Evolutionary conservation across 1,140 invertebrate genomes (phyloP).

Genomic region (Drosophila bifasciata): DNA sequence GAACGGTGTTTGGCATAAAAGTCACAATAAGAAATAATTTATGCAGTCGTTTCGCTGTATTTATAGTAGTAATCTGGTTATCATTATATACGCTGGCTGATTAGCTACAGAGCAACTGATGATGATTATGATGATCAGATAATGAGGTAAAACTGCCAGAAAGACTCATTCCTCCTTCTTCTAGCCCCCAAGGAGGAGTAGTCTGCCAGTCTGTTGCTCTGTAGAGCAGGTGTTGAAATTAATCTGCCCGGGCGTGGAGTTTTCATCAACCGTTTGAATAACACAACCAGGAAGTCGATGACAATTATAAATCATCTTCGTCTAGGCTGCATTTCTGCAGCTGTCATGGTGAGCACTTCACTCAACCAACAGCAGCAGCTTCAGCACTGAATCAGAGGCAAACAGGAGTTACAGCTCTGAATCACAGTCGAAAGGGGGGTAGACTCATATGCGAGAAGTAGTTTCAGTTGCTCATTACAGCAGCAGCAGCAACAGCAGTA

Average conservation of each 20-base stretch:
- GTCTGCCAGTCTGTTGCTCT: background rate
- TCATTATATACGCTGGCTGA: too few species aligned
- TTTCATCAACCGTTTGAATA: constrained; percentile 51
- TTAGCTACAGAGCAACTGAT: too few species aligned
- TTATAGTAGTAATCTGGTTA: too few species aligned
- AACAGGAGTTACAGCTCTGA: background rate
- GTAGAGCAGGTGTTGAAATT: constrained; percentile 60
- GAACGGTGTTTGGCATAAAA: too few species aligned
- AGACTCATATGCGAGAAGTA: constrained; percentile 19
- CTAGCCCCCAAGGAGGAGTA: too few species aligned
- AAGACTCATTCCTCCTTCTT: too few species aligned
- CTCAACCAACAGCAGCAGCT: constrained; percentile 68
- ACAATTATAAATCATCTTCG: constrained; percentile 80
- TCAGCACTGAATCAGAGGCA: constrained; percentile 15
- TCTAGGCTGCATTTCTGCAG: constrained; percentile 63
- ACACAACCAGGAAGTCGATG: constrained; percentile 76
- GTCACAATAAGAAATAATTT: too few species aligned
- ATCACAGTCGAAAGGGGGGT: too few species aligned
- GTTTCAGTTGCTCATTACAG: constrained; percentile 60
- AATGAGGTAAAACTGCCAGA: too few species aligned
- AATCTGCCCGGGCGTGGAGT: constrained; percentile 49
- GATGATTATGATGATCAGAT: too few species aligned
- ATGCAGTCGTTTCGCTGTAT: too few species aligned
- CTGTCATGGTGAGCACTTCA: constrained; percentile 78
- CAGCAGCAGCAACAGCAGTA: constrained; percentile 53